These are phyloP conservation scores for Atta colombica DNA, from an alignment of 1,140 invertebrate species.

Conservation along the genomic window DNA sequence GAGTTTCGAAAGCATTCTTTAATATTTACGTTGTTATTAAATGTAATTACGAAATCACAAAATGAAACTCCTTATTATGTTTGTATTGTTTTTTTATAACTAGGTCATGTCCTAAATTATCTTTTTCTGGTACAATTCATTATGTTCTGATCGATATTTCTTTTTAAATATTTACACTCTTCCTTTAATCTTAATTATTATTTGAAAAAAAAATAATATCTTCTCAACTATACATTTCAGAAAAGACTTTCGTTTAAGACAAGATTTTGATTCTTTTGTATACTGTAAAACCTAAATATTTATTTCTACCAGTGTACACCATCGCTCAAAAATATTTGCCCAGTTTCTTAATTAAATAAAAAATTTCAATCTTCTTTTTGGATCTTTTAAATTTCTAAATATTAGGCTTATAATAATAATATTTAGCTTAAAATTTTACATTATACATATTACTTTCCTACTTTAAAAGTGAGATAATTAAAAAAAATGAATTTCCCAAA, in stretches of 20 bases:
- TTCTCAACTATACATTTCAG: neutral
- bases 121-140: neutral
- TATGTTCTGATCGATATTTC: neutral
- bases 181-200: neutral
- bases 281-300: neutral
- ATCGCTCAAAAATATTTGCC: too few relatives aligned
- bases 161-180: neutral
- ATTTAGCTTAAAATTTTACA: too few relatives aligned
- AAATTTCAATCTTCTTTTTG: too few relatives aligned
- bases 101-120: neutral
- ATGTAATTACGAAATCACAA: neutral
- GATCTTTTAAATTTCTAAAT: too few relatives aligned
- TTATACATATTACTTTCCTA: too few relatives aligned
- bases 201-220: neutral
- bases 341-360: too few relatives aligned
- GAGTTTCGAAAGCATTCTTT: slow-evolving; percentile 71
- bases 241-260: neutral
- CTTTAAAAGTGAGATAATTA: too few relatives aligned
- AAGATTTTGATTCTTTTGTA: neutral
- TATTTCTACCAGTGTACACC: too few relatives aligned
- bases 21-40: neutral
- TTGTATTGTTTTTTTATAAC: neutral
- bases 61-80: neutral
- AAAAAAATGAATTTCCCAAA: too few relatives aligned
- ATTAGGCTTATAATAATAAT: too few relatives aligned